Evolutionary conservation across 2,113 vertebrate species (phyloP).

Genomic region (Rostratula benghalensis): DNA sequence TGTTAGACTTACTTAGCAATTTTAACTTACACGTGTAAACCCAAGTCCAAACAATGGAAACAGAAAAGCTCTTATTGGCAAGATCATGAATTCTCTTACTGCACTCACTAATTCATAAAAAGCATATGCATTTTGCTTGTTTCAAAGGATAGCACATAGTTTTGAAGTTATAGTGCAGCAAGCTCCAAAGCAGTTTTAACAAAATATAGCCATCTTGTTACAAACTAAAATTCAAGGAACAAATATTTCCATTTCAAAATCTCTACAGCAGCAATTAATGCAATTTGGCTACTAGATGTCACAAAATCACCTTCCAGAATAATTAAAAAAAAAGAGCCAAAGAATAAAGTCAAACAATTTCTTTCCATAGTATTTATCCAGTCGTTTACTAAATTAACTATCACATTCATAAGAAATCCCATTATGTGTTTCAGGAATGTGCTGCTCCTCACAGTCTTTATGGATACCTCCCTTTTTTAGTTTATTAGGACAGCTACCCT

Average conservation of each 20-base stretch:
- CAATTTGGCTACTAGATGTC: constrained; percentile 37
- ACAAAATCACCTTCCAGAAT: constrained; percentile 52
- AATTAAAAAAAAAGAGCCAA: constrained; percentile 17
- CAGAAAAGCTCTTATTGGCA: constrained; percentile 41
- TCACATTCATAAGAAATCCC: constrained; percentile 49
- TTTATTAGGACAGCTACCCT: background rate
- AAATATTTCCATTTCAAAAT: constrained; percentile 42
- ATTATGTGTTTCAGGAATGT: background rate
- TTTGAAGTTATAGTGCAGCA: constrained; percentile 42
- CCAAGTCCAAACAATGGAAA: constrained; percentile 47
- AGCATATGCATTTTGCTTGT: constrained; percentile 42
- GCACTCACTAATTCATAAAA: constrained; percentile 57
- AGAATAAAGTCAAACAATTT: constrained; percentile 41
- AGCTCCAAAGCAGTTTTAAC: constrained; percentile 23
- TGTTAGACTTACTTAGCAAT: constrained; percentile 31
- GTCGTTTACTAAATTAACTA: constrained; percentile 32
- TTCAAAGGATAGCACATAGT: constrained; percentile 44
- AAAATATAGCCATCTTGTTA: background rate
- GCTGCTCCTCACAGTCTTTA: background rate
- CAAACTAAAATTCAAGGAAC: constrained; percentile 34
- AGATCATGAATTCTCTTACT: constrained; percentile 48
- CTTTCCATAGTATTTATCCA: constrained; percentile 34
- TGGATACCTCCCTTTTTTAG: background rate
- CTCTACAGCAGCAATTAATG: constrained; percentile 58
- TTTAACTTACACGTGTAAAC: constrained; percentile 47